These are phyloP conservation scores for Stratiomys singularior DNA, from an alignment of 2,888 invertebrate genomes.

Conservation along the genomic window DNA sequence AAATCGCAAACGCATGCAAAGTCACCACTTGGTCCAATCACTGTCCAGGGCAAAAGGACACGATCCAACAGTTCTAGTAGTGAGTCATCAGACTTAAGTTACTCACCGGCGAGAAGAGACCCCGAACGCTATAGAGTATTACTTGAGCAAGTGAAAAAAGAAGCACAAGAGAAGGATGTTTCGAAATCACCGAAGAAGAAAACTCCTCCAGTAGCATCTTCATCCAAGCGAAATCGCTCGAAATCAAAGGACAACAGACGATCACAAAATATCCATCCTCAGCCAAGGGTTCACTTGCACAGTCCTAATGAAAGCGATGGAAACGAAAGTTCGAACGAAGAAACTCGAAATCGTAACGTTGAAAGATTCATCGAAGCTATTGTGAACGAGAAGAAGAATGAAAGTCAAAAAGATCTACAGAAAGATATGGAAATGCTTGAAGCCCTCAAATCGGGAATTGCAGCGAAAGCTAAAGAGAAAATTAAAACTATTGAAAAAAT, in stretches of 20 bases:
- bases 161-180: constrained; percentile 65
- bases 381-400: constrained; percentile 68
- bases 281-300: constrained; percentile 70
- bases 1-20: constrained; percentile 49
- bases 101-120: constrained; percentile 75
- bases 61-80: constrained; percentile 57
- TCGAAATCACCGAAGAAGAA: constrained; percentile 5
- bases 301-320: constrained; percentile 72
- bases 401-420: constrained; percentile 71
- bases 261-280: constrained; percentile 50
- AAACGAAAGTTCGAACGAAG: constrained; percentile 60
- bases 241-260: constrained; percentile 50
- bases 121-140: constrained; percentile 77
- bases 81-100: constrained; percentile 70
- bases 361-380: constrained; percentile 69
- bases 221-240: constrained; percentile 48
- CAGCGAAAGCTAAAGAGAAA: constrained; percentile 78
- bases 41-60: constrained; percentile 48
- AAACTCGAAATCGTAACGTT: constrained; percentile 60
- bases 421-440: constrained; percentile 77
- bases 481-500: constrained; percentile 69
- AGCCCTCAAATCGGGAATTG: constrained; percentile 72
- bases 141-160: constrained; percentile 69
- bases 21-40: constrained; percentile 28
- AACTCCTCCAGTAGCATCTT: constrained; percentile 13